A percentile compares a stretch with the other conserved stretches of the same genome.
Conservation (phyloP, 2,113 vertebrate species). For the Apeltes quadracus region DNA sequence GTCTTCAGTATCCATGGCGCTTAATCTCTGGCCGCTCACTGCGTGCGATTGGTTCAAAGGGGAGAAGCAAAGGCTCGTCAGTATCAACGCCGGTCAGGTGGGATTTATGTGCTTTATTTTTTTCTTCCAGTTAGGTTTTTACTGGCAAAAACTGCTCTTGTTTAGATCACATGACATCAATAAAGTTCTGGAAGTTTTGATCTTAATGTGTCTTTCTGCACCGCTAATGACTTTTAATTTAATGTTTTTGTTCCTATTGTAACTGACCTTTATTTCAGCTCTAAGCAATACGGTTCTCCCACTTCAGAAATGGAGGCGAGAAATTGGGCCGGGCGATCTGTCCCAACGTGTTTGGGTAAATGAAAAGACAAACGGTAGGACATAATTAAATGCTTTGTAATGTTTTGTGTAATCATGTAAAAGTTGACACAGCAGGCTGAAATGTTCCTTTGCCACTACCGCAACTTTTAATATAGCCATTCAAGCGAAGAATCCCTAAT, state of each 20-base stretch:
- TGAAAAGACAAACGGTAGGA: neutral
- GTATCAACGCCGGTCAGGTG: constrained; percentile 17
- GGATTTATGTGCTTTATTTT: constrained; percentile 54
- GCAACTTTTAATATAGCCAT: neutral
- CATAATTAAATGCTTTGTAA: neutral
- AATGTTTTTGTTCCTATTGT: neutral
- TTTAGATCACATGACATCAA: constrained; percentile 65
- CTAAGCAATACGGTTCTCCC: neutral
- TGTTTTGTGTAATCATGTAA: neutral
- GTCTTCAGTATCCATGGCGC: constrained; percentile 48
- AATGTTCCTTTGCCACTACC: neutral
- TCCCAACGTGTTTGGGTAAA: neutral
- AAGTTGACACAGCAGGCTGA: neutral
- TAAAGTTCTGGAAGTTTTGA: constrained; percentile 80
- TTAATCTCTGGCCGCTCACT: constrained; percentile 48
- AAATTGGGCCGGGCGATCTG: neutral
- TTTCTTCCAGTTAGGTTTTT: constrained; percentile 62
- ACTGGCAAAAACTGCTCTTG: constrained; percentile 51
- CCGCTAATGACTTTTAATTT: neutral
- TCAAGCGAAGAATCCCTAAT: too few species aligned
- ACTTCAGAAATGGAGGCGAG: neutral
- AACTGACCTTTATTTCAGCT: neutral
- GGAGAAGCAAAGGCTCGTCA: constrained; percentile 28
- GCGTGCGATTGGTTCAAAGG: constrained; percentile 28
- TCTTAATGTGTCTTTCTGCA: constrained; percentile 37